These are phyloP conservation scores for Parazoanthus swiftii DNA, from an alignment of 92 coral and sea anemone genomes.

Conservation along the genomic window DNA sequence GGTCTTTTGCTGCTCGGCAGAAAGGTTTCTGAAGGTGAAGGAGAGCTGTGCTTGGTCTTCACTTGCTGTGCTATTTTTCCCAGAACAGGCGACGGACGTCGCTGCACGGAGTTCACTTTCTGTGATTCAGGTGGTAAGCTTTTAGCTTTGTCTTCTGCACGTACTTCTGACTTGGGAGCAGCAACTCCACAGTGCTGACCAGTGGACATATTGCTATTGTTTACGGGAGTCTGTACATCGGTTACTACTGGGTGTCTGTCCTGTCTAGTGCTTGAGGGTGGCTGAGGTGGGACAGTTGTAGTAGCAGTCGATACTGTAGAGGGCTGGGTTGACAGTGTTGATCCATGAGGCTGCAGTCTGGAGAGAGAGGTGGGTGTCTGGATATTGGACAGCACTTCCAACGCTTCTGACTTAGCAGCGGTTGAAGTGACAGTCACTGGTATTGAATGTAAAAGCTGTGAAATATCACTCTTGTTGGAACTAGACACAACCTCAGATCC, in stretches of 20 bases:
- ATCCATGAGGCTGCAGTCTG: not conserved
- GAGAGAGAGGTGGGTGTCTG: conserved; percentile 1
- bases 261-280: not conserved
- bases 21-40: not conserved
- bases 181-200: not conserved
- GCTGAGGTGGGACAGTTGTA: not conserved
- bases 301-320: conserved; percentile 2
- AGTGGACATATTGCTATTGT: not conserved
- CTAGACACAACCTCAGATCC: conserved; percentile 27
- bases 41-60: not conserved
- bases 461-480: conserved; percentile 39
- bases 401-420: not conserved
- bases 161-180: conserved; percentile 1
- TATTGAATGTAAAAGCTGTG: conserved; percentile 52
- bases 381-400: not conserved
- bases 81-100: conserved; percentile 24
- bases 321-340: not conserved
- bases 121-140: conserved; percentile 1
- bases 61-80: conserved; percentile 23
- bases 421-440: not conserved
- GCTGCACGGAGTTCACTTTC: not conserved
- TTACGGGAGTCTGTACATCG: conserved; percentile 6
- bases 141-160: not conserved
- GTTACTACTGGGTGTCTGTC: conserved; percentile 28
- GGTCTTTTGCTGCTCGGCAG: not conserved